Evolutionary conservation across 2,888 invertebrate genomes (phyloP).

Genomic region (Ypsolopha scabrella): DNA sequence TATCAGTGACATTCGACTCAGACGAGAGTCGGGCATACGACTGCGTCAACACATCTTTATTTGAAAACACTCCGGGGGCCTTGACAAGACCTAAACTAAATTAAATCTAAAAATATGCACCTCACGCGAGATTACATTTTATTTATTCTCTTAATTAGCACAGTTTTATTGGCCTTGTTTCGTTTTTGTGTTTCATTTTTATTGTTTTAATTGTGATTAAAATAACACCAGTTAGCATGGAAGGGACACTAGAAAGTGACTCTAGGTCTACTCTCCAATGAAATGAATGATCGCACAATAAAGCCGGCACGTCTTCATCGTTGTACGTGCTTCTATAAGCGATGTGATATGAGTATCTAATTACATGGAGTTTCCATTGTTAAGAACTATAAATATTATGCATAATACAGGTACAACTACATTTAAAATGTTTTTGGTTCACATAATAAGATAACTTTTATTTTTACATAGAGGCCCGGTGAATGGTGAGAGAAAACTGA

Average conservation of each 20-base stretch:
- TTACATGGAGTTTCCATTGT: conserved; percentile 10
- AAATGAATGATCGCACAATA: not conserved
- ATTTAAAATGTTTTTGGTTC: no score
- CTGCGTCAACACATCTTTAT: conserved; percentile 23
- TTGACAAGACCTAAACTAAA: conserved; percentile 13
- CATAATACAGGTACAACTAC: not conserved
- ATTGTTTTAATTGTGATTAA: not conserved
- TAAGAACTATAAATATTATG: not conserved
- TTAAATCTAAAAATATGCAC: no score
- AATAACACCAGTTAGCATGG: not conserved
- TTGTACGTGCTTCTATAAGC: conserved; percentile 27
- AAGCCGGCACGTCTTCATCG: conserved; percentile 5
- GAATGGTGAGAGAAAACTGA: no score
- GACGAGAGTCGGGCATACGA: conserved; percentile 21
- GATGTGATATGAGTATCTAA: conserved; percentile 22
- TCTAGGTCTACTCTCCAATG: not conserved
- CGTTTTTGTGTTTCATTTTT: not conserved
- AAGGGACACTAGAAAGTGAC: conserved; percentile 8
- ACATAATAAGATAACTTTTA: no score
- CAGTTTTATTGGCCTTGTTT: not conserved
- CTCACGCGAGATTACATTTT: not conserved
- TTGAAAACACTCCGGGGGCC: conserved; percentile 21
- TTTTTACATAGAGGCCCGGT: no score
- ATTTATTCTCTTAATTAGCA: not conserved
- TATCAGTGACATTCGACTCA: conserved; percentile 23